Evolutionary conservation across 2,888 invertebrate genomes (phyloP).

Genomic region (Drosophila macrospina): DNA sequence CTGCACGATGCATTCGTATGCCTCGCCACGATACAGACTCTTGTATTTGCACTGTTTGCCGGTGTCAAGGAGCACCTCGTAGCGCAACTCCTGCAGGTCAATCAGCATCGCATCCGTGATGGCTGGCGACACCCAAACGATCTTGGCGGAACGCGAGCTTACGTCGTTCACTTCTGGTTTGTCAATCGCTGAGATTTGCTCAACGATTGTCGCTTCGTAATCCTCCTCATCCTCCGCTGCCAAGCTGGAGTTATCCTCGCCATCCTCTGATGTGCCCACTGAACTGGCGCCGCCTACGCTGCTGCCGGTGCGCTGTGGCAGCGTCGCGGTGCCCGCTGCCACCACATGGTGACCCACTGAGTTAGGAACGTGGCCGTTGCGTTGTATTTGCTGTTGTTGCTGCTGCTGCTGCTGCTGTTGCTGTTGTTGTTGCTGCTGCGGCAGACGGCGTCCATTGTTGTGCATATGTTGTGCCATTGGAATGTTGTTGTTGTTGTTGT

Average conservation of each 20-base stretch:
- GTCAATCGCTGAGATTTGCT: conserved; percentile 90
- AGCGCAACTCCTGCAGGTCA: conserved; percentile 87
- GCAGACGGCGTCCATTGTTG: conserved; percentile 63
- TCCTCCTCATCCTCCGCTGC: conserved; percentile 91
- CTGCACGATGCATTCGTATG: conserved; percentile 92
- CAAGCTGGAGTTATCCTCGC: conserved; percentile 90
- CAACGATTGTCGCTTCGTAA: conserved; percentile 89
- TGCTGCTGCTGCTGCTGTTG: conserved; percentile 23
- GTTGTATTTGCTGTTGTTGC: conserved; percentile 43
- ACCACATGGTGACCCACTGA: conserved; percentile 15
- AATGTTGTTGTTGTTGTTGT: conserved; percentile 68
- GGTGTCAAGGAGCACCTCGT: conserved; percentile 92
- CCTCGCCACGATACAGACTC: conserved; percentile 92
- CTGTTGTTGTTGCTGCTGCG: conserved; percentile 46
- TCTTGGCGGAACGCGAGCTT: conserved; percentile 93
- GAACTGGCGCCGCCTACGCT: conserved; percentile 86
- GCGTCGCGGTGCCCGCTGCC: background rate
- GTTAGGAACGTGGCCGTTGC: conserved; percentile 58
- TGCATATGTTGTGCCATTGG: conserved; percentile 67
- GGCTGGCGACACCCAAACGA: conserved; percentile 92
- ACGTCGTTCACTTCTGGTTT: conserved; percentile 93
- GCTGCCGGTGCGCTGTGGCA: conserved; percentile 52
- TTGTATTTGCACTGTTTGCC: conserved; percentile 93
- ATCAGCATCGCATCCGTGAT: conserved; percentile 78
- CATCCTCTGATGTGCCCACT: conserved; percentile 92